These are phyloP conservation scores for Calliopsis andreniformis DNA, from an alignment of 1,140 invertebrate genomes.

Conservation along the genomic window DNA sequence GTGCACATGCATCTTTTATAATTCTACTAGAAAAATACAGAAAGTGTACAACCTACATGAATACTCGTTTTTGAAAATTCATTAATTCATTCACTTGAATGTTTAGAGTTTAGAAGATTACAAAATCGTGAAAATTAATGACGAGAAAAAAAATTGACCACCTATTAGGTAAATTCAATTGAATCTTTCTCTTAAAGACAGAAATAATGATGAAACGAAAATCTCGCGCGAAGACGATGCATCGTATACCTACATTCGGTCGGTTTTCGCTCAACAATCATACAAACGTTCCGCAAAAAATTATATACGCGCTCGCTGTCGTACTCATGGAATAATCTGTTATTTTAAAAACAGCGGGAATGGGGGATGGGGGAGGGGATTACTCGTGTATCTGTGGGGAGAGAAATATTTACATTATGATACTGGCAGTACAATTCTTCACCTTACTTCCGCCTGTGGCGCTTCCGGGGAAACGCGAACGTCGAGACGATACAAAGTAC, in stretches of 20 bases:
- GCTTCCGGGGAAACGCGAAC: constrained; percentile 18
- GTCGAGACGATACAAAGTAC: not conserved
- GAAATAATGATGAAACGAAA: not conserved
- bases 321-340: constrained; percentile 53
- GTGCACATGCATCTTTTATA: too few relatives aligned
- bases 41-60: too few relatives aligned
- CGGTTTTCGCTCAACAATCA: constrained; percentile 19
- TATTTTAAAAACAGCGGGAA: not conserved
- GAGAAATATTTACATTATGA: constrained; percentile 76
- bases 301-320: constrained; percentile 47
- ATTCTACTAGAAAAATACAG: too few relatives aligned
- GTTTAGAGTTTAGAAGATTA: too few relatives aligned
- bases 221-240: constrained; percentile 35
- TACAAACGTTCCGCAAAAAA: constrained; percentile 55
- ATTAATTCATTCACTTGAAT: too few relatives aligned
- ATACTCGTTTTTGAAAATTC: too few relatives aligned
- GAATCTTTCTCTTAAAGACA: not conserved
- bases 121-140: not conserved
- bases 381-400: constrained; percentile 21
- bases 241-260: constrained; percentile 28
- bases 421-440: constrained; percentile 76
- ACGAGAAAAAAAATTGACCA: not conserved
- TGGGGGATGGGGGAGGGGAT: not conserved
- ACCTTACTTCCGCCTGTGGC: constrained; percentile 42
- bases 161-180: constrained; percentile 4